These are phyloP conservation scores for Clistopyga incitator DNA, from an alignment of 2,888 invertebrate genomes.

Conservation along the genomic window DNA sequence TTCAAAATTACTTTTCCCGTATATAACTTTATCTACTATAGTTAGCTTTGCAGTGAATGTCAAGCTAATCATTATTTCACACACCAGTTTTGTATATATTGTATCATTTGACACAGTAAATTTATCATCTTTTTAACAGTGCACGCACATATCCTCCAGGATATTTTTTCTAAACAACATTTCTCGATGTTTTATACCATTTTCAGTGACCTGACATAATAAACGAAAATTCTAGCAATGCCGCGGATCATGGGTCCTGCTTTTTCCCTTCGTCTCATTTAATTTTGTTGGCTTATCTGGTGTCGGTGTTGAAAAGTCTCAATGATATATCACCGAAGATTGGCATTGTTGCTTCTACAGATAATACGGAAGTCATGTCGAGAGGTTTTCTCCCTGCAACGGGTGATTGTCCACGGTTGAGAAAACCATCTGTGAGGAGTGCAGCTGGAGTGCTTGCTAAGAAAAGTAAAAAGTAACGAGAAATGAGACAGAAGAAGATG, in stretches of 20 bases:
- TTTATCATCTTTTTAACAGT: too few species aligned
- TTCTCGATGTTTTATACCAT: too few species aligned
- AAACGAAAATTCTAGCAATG: neutral
- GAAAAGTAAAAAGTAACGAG: neutral
- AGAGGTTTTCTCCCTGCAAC: constrained; percentile 9
- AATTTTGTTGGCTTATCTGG: neutral
- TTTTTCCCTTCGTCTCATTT: neutral
- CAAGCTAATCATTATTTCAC: too few species aligned
- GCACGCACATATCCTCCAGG: too few species aligned
- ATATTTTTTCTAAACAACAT: too few species aligned
- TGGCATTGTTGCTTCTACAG: neutral
- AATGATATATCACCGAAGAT: neutral
- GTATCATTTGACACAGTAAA: too few species aligned
- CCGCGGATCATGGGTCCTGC: neutral
- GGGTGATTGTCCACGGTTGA: constrained; percentile 1
- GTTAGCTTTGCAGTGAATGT: too few species aligned
- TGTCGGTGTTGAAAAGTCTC: neutral
- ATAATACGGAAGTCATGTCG: neutral
- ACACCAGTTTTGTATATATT: too few species aligned
- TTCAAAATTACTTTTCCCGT: too few species aligned
- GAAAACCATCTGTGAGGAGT: neutral
- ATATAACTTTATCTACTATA: too few species aligned
- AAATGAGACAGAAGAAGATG: neutral
- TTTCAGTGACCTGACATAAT: too few species aligned
- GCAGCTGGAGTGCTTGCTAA: neutral